Evolutionary conservation across 1,140 invertebrate species (phyloP).

Genomic region (Leucophenga varia): DNA sequence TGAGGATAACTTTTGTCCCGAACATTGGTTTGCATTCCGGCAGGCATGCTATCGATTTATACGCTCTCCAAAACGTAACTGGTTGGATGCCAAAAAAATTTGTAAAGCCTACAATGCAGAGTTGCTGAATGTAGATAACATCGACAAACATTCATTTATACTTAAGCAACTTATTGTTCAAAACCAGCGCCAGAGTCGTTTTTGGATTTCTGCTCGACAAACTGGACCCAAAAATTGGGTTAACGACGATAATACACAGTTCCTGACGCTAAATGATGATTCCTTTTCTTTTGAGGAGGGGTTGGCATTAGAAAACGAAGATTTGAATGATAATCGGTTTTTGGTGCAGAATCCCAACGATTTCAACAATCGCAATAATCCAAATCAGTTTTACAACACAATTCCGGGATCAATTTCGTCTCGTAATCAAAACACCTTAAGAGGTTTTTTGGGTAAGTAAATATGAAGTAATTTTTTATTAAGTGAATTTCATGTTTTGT

Average conservation of each 20-base stretch:
- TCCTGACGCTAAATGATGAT: conserved; percentile 78
- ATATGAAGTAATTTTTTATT: neutral
- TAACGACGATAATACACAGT: conserved; percentile 80
- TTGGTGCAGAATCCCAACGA: conserved; percentile 38
- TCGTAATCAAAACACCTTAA: conserved; percentile 47
- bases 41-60: conserved; percentile 86
- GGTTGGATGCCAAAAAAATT: conserved; percentile 76
- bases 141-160: conserved; percentile 86
- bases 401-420: conserved; percentile 43
- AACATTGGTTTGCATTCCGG: conserved; percentile 76
- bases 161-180: conserved; percentile 73
- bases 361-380: conserved; percentile 50
- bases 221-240: conserved; percentile 75
- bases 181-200: conserved; percentile 83
- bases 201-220: conserved; percentile 80
- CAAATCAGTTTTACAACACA: conserved; percentile 57
- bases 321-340: conserved; percentile 50
- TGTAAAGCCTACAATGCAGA: conserved; percentile 82
- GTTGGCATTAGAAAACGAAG: conserved; percentile 39
- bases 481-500: neutral
- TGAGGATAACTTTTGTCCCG: conserved; percentile 66
- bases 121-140: conserved; percentile 73
- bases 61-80: conserved; percentile 75
- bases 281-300: conserved; percentile 69
- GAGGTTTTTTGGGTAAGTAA: conserved; percentile 37